These are phyloP conservation scores for Loriculus beryllinus DNA, from an alignment of 2,797 vertebrate species.

Conservation along the genomic window DNA sequence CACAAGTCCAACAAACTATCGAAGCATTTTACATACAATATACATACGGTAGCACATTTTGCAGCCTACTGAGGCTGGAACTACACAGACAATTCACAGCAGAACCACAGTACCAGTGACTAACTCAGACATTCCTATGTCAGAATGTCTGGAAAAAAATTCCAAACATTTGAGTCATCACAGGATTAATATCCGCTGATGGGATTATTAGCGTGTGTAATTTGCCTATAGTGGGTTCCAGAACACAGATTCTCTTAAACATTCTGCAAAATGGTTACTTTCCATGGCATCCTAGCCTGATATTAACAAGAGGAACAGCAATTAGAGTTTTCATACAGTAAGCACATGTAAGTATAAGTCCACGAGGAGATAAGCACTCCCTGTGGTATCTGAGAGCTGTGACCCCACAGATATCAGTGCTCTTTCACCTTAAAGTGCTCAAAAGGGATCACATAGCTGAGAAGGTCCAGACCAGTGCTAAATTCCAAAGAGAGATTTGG, in stretches of 20 bases:
- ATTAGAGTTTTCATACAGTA: not conserved
- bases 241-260: constrained; percentile 8
- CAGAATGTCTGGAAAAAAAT: constrained; percentile 11
- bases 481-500: constrained; percentile 2
- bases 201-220: not conserved
- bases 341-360: not conserved
- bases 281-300: not conserved
- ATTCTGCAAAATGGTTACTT: constrained; percentile 19
- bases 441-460: not conserved
- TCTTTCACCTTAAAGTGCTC: constrained; percentile 17
- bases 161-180: not conserved
- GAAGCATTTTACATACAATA: constrained; percentile 67
- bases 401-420: not conserved
- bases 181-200: not conserved
- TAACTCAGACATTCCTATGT: not conserved
- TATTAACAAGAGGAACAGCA: not conserved
- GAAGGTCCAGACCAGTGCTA: constrained; percentile 1
- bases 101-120: not conserved
- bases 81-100: constrained; percentile 2
- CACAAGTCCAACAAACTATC: constrained; percentile 29
- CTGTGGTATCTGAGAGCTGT: not conserved
- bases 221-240: not conserved
- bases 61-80: constrained; percentile 27
- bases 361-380: not conserved
- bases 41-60: constrained; percentile 57